phyloP scores from a whole-genome alignment of 2,888 invertebrate species.

The Xestia rhomboidea region DNA sequence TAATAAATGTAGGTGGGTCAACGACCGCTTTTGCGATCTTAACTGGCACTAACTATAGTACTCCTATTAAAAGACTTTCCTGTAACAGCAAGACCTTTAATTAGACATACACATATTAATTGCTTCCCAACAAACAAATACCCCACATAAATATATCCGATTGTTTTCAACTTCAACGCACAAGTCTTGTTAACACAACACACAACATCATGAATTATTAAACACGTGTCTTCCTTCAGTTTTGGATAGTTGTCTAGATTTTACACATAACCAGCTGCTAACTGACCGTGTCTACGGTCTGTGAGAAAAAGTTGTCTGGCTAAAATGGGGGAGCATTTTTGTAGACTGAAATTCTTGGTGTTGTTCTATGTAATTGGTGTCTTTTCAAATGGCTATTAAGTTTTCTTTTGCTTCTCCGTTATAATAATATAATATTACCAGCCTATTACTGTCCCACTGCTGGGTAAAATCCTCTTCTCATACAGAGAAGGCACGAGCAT shows the following conservation, averaged over 20 bases:
- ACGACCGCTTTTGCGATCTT: too few species aligned
- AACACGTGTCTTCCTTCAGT: conserved; percentile 14
- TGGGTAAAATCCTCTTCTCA: too few species aligned
- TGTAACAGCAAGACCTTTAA: neutral
- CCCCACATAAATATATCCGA: neutral
- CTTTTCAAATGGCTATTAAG: neutral
- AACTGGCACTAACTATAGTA: too few species aligned
- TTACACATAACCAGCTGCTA: conserved; percentile 38
- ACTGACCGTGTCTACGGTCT: conserved; percentile 15
- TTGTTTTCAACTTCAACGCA: conserved; percentile 13
- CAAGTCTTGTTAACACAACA: conserved; percentile 12
- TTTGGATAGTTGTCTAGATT: conserved; percentile 37
- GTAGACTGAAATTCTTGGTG: neutral
- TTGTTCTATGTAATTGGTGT: neutral
- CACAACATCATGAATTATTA: conserved; percentile 42
- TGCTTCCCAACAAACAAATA: too few species aligned
- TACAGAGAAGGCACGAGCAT: too few species aligned
- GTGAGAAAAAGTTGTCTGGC: conserved; percentile 5
- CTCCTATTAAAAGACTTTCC: neutral
- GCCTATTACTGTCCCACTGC: too few species aligned
- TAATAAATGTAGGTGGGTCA: too few species aligned
- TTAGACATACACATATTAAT: conserved; percentile 7
- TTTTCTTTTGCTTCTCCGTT: neutral
- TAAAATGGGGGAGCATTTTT: conserved; percentile 2
- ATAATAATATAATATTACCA: too few species aligned